Percentiles rank a stretch among this genome's conserved stretches.
Evolutionary conservation across 2,797 vertebrate genomes (phyloP).

Genomic region (Leucoraja ocellata): DNA sequence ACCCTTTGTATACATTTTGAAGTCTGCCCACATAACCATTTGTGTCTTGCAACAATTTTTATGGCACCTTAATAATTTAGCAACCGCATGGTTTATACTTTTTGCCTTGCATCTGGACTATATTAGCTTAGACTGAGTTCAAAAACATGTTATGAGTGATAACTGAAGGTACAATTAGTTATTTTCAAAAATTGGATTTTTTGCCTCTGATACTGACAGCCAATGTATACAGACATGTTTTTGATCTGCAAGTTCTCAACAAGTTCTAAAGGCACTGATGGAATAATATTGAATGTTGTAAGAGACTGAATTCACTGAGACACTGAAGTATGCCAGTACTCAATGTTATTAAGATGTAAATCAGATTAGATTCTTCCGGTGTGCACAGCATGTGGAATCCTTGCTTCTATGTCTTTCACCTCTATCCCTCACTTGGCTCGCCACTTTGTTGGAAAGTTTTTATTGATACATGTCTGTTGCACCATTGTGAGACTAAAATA

Average conservation of each 20-base stretch:
- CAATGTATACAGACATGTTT: neutral
- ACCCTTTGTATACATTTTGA: constrained; percentile 15
- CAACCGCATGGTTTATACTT: neutral
- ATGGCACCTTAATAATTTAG: constrained; percentile 26
- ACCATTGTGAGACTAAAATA: too few relatives aligned
- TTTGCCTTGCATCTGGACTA: constrained; percentile 6
- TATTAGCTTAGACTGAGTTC: neutral
- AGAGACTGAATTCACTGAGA: neutral
- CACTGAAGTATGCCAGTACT: neutral
- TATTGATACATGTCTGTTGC: too few relatives aligned
- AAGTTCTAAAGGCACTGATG: neutral
- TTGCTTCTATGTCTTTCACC: too few relatives aligned
- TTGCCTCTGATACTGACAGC: neutral
- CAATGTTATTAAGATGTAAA: too few relatives aligned
- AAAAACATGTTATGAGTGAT: neutral
- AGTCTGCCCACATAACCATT: constrained; percentile 22
- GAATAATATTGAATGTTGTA: neutral
- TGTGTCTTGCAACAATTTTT: constrained; percentile 21
- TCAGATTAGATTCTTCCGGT: too few relatives aligned
- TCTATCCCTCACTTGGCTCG: too few relatives aligned
- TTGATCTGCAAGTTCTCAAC: neutral
- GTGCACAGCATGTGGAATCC: too few relatives aligned
- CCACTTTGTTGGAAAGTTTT: too few relatives aligned
- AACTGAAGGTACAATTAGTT: constrained; percentile 20
- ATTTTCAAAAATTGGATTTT: neutral